Evolutionary conservation across 2,113 vertebrate species (phyloP).

Genomic region (Eurypyga helias): DNA sequence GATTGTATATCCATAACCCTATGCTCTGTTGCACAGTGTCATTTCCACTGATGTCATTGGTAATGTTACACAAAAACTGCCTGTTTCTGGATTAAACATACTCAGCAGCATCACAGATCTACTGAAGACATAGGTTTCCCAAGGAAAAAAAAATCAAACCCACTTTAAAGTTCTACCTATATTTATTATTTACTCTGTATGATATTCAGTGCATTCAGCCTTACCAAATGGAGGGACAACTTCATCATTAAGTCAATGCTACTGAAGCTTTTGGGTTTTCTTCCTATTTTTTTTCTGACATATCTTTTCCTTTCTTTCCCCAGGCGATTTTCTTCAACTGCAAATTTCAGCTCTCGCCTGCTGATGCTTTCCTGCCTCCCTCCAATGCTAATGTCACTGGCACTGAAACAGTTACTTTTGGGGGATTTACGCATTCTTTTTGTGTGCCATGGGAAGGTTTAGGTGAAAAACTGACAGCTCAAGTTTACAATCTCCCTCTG

Average conservation of each 20-base stretch:
- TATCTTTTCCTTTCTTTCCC: neutral
- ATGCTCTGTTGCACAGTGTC: neutral
- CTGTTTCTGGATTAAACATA: neutral
- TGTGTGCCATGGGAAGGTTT: neutral
- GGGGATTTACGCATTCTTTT: neutral
- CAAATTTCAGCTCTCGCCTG: neutral
- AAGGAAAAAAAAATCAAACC: neutral
- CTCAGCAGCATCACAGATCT: neutral
- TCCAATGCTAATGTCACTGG: neutral
- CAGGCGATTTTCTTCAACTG: neutral
- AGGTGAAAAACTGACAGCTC: fast-evolving
- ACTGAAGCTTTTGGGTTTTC: neutral
- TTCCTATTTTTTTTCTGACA: neutral
- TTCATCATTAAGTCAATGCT: neutral
- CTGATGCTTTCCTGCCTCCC: neutral
- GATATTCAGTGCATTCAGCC: neutral
- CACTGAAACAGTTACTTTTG: neutral
- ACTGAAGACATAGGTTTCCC: neutral
- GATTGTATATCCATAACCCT: neutral
- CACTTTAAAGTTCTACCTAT: neutral
- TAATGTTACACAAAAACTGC: neutral
- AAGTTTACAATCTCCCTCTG: neutral
- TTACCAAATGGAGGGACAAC: neutral
- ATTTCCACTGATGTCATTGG: neutral
- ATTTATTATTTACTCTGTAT: neutral